Percentiles rank a stretch among this genome's conserved stretches.
phyloP scores from a whole-genome alignment of 1,140 invertebrate species.

The Microvelia longipes region DNA sequence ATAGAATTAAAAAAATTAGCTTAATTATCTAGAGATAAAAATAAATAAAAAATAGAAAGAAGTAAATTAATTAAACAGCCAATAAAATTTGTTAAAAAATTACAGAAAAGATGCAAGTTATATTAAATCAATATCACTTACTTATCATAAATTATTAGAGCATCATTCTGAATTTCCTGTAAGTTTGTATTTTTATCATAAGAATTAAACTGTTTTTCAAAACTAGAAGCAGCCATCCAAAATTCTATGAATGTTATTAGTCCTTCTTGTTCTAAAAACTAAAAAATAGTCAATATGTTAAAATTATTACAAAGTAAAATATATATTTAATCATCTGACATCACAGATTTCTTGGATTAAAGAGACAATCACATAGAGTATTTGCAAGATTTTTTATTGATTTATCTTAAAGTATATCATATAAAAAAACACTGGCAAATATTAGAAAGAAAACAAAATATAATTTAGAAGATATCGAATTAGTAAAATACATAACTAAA shows the following conservation, averaged over 20 bases:
- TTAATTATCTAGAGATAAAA: no score
- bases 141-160: constrained; percentile 84
- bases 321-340: no score
- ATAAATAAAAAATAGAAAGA: no score
- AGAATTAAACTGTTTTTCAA: constrained; percentile 57
- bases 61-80: no score
- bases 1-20: no score
- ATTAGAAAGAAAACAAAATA: neutral
- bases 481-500: no score
- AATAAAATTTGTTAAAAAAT: no score
- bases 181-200: constrained; percentile 40
- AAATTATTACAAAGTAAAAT: no score
- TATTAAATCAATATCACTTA: no score
- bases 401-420: neutral
- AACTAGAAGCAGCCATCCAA: constrained; percentile 75
- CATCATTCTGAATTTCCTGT: constrained; percentile 63
- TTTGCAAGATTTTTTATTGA: neutral
- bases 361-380: no score
- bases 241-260: constrained; percentile 71
- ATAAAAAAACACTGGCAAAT: constrained; percentile 9
- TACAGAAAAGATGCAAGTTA: no score
- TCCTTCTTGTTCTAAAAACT: constrained; percentile 77
- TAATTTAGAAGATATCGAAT: neutral
- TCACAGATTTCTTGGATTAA: no score
- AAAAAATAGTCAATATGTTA: constrained; percentile 22